Percentiles rank a stretch among this genome's conserved stretches.
These are phyloP conservation scores for Leptoteleia sp. DNA, from an alignment of 1,140 invertebrate genomes.

Conservation along the genomic window DNA sequence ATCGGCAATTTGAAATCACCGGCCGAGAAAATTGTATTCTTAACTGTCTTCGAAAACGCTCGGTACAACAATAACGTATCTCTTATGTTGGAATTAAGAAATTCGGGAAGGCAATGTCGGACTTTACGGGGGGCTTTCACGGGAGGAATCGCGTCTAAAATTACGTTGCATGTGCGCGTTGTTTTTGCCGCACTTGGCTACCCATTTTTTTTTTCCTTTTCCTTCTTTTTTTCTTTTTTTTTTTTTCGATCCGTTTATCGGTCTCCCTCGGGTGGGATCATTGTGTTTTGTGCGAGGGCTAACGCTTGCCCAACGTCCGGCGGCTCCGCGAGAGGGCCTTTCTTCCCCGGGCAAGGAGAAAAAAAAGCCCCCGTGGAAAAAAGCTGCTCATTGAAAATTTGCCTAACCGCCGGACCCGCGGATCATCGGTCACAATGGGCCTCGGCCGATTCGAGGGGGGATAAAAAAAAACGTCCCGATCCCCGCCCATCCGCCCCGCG, in stretches of 20 bases:
- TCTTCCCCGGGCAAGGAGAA: conserved; percentile 28
- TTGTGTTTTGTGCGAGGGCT: conserved; percentile 64
- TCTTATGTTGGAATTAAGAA: not conserved
- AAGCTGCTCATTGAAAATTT: conserved; percentile 77
- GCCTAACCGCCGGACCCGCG: conserved; percentile 73
- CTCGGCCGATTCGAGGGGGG: not conserved
- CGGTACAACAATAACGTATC: too few relatives aligned
- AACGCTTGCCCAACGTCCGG: conserved; percentile 74
- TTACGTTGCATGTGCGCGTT: conserved; percentile 41
- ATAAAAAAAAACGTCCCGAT: conserved; percentile 43
- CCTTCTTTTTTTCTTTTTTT: too few relatives aligned
- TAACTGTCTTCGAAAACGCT: too few relatives aligned
- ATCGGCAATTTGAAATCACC: too few relatives aligned
- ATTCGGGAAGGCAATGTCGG: conserved; percentile 3
- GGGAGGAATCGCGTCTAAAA: conserved; percentile 30
- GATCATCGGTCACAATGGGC: conserved; percentile 41
- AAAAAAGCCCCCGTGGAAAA: conserved; percentile 63
- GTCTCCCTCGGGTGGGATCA: conserved; percentile 60
- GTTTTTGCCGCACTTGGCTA: conserved; percentile 39
- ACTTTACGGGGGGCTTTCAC: not conserved
- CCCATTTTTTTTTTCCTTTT: conserved; percentile 11
- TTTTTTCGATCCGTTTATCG: conserved; percentile 63
- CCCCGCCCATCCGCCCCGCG: conserved; percentile 7
- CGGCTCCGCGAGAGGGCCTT: conserved; percentile 51
- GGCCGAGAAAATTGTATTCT: too few relatives aligned